Evolutionary conservation across 1,140 invertebrate species (phyloP), one percentile per base, ranked within the genome.

Genomic region (Stenopsyche tienmushanensis): DNA sequence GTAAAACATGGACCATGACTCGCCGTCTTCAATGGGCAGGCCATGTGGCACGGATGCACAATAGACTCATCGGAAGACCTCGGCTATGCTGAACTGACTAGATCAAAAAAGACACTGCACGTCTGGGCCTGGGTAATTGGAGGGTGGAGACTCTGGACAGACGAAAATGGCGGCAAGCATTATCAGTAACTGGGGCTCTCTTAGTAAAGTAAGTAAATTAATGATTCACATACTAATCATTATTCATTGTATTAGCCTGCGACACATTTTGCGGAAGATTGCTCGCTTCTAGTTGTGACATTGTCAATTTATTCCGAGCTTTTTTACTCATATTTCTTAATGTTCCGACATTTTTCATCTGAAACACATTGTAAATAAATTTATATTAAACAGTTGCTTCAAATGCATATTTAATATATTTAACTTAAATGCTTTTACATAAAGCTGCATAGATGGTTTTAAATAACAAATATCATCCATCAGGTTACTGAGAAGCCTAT

Each of bases 401-500:
- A 15, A 9, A 5, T 47, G 3, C 5, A 47, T 7, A 34, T 34
- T 34, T 7, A 34, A 7, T 34, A 34, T 34, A 7, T 34, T 34
- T 34, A 65, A 59, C 34, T 65, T 63, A 21, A 64, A 52, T 8
- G 39, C 25, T 44, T 45, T 63, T 18, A 18, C 29, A 0, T 49
- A 52, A 8, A n/a, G n/a, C n/a, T 69, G 63, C 34, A 69, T 63
- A 21, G 67, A 52, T 8, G 39, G 39, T 44, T 45, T 63, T 18
- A 18, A 45, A 0, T 49, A 52, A 8, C 41, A 44, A 17, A 69
- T 59, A 26, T 69, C 67, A 15, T 63, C 29, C 13, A 69, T 17
- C 10, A 69, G 29, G 34, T 69, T 57, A 8, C 39, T 23, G 9
- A 69, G n/a, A 10, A 69, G 23, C 18, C 50, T 60, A 50, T 69